phyloP scores from a whole-genome alignment of 2,888 invertebrate species.

The Candidula unifasciata region DNA sequence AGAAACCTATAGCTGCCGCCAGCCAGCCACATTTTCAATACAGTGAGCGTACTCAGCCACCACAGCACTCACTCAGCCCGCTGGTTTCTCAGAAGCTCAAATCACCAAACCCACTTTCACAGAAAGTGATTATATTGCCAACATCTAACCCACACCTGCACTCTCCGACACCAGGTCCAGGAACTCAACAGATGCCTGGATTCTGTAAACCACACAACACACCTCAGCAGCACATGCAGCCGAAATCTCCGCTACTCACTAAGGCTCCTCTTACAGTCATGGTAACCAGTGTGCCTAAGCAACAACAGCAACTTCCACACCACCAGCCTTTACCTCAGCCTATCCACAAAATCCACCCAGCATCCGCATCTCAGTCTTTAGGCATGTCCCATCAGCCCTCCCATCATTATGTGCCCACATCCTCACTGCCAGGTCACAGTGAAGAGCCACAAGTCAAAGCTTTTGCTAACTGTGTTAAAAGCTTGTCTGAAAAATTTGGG shows the following conservation, averaged over 20 bases:
- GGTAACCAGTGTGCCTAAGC: slow-evolving; percentile 43
- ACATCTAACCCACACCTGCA: not conserved
- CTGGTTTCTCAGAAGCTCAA: slow-evolving; percentile 29
- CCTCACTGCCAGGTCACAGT: not conserved
- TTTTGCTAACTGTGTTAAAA: slow-evolving; percentile 77
- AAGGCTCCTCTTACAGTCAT: slow-evolving; percentile 29
- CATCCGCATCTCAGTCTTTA: not conserved
- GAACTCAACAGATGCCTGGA: slow-evolving; percentile 37
- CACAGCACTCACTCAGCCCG: slow-evolving; percentile 24
- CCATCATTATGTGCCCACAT: not conserved
- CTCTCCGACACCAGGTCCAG: not conserved
- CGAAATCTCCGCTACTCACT: slow-evolving; percentile 19
- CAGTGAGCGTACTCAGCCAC: slow-evolving; percentile 12
- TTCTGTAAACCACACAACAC: not conserved
- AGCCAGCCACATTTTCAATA: slow-evolving; percentile 37
- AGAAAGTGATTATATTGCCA: slow-evolving; percentile 26
- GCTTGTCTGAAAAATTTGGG: slow-evolving; percentile 72
- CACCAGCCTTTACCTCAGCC: slow-evolving; percentile 27
- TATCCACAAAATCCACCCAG: not conserved
- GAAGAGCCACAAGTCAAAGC: slow-evolving; percentile 67
- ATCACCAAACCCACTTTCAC: slow-evolving; percentile 34
- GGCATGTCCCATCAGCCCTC: not conserved
- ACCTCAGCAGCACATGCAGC: slow-evolving; percentile 28
- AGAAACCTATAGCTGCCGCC: slow-evolving; percentile 47
- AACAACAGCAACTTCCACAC: slow-evolving; percentile 29